Evolutionary conservation across 2,113 vertebrate species (phyloP), one percentile per base, ranked within the genome.

Genomic region (Piprites chloris): DNA sequence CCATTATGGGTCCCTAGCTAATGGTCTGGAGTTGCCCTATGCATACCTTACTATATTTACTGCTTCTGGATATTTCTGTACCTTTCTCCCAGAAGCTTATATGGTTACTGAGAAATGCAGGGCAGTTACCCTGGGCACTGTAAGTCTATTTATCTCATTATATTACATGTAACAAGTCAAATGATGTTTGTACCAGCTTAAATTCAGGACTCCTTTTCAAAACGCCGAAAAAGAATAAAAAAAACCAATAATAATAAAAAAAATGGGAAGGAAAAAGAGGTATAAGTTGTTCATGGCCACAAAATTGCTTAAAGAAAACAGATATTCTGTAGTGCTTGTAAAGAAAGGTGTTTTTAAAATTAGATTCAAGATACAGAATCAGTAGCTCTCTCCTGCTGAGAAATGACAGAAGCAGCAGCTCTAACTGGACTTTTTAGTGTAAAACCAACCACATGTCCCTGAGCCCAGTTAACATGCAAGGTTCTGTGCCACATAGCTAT

Each of bases 221-320:
- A 80, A 82, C 10, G 12, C 6, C 1, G 63, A 69, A 83, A 71
- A 26, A 16, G 0, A 23, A 35, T 6, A 58, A 71, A 21, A 12
- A 49, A 20, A 84, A 46, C 19, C 3, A 11, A 12, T 0, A 39
- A n/a, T 3, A 11, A 26, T 14, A 56, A 49, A 37, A 69, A 52
- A 32, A 74, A 46, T 58, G 44, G 79, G 27, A 74, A 92, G 47
- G n/a, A 91, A 96, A 86, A 67, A 39, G n/a, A 85, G 6, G 2
- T 46, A 37, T 73, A 80, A 92, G 37, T 65, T 85, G 53, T 49
- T 93, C 88, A 42, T 75, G 91, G 85, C 82, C 52, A 85, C 39
- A 81, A 96, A 85, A 97, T 67, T 86, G 68, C 77, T 87, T 44
- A 90, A 89, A 90, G 85, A 96, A 91, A 89, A 90, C 32, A 93